Percentiles rank a stretch among this genome's conserved stretches.
phyloP scores from a whole-genome alignment of 2,888 invertebrate genomes.

The Nomada goodeniana region DNA sequence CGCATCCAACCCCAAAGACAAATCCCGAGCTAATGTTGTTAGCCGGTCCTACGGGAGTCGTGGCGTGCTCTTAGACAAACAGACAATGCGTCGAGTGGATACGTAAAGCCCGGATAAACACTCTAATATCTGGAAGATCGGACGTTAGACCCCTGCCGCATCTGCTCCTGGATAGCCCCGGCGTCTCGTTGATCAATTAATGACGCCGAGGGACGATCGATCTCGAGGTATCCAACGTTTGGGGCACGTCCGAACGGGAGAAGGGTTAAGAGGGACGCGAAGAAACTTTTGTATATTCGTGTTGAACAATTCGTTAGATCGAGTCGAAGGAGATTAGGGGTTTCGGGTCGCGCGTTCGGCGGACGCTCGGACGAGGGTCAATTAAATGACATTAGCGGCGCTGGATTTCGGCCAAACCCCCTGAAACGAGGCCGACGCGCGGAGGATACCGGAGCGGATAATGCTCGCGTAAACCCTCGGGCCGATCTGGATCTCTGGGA shows the following conservation, averaged over 20 bases:
- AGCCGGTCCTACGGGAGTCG: slow-evolving; percentile 69
- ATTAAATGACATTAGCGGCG: slow-evolving; percentile 74
- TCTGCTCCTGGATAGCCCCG: background rate
- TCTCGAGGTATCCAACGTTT: background rate
- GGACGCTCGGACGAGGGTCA: slow-evolving; percentile 75
- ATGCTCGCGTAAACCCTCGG: slow-evolving; percentile 54
- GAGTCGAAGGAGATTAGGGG: background rate
- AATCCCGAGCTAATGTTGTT: slow-evolving; percentile 75
- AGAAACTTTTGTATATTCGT: too few species aligned
- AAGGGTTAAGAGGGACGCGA: background rate
- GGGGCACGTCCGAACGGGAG: too few species aligned
- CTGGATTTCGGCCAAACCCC: slow-evolving; percentile 70
- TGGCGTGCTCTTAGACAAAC: slow-evolving; percentile 64
- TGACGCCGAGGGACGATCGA: background rate
- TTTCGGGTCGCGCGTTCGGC: slow-evolving; percentile 24
- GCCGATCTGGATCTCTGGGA: slow-evolving; percentile 48
- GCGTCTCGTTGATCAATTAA: slow-evolving; percentile 44
- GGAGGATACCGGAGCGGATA: slow-evolving; percentile 60
- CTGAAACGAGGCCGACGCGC: slow-evolving; percentile 63
- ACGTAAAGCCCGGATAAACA: slow-evolving; percentile 67
- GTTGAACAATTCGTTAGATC: background rate
- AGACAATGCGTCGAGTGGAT: slow-evolving; percentile 72
- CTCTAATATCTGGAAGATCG: slow-evolving; percentile 62
- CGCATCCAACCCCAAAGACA: slow-evolving; percentile 68
- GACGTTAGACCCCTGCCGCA: slow-evolving; percentile 7